Evolutionary conservation across 1,140 invertebrate genomes (phyloP).

Genomic region (Grapholita molesta): DNA sequence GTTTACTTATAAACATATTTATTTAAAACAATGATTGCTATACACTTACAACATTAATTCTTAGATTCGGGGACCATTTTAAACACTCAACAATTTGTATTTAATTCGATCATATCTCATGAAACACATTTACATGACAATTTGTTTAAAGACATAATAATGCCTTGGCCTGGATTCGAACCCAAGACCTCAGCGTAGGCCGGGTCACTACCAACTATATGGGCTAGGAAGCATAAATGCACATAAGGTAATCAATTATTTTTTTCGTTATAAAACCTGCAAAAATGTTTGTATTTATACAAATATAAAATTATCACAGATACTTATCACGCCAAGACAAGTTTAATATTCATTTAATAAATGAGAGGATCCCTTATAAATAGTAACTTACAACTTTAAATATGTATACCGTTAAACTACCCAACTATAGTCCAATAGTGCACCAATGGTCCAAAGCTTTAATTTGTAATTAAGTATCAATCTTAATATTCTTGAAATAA

Average conservation of each 20-base stretch:
- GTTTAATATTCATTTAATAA: not conserved
- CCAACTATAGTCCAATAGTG: too few relatives aligned
- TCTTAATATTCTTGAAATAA: too few relatives aligned
- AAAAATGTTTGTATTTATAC: constrained; percentile 3
- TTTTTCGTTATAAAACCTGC: not conserved
- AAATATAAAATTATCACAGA: constrained; percentile 44
- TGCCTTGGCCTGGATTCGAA: too few relatives aligned
- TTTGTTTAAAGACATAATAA: too few relatives aligned
- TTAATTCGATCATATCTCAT: constrained; percentile 25
- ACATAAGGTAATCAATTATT: not conserved
- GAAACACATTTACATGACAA: not conserved
- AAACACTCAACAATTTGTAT: not conserved
- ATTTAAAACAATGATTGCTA: constrained; percentile 38
- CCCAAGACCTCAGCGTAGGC: too few relatives aligned
- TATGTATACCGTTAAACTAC: too few relatives aligned
- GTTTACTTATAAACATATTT: constrained; percentile 23
- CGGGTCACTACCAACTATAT: not conserved
- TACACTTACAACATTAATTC: constrained; percentile 23
- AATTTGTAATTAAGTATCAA: too few relatives aligned
- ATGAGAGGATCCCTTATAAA: constrained; percentile 12
- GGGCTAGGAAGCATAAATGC: not conserved
- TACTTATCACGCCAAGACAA: constrained; percentile 40
- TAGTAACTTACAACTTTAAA: constrained; percentile 5
- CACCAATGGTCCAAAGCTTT: too few relatives aligned
- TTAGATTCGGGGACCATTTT: constrained; percentile 25